Evolutionary conservation across 2,888 invertebrate genomes (phyloP), one percentile per base, ranked within the genome.

Genomic region (Aphidius colemani): DNA sequence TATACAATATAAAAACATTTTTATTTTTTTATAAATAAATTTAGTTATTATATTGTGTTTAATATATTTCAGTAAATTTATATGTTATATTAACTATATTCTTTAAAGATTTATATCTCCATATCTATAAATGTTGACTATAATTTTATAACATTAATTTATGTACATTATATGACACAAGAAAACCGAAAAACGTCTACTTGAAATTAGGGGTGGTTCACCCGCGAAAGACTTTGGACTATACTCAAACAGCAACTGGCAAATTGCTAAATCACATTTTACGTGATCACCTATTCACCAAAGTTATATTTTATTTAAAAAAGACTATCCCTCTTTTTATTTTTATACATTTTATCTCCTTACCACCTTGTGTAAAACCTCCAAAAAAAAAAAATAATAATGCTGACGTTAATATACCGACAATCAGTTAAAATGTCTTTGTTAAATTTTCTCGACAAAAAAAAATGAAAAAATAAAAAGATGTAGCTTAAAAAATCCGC

Each of bases 281-380:
- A 81, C 82, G 77, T 81, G 80, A 82, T 82, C 81, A 82, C 80
- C 82, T 80, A 82, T 82, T 82, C 80, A 82, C 77, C 30, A 76
- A 78, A 81, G 79, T 81, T 80, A 78, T 74, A 61, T 53, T 53
- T 51, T 50, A 43, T n/a, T 53, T 49, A 30, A 30, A 30, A 30
- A 30, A 30, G 5, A 30, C 50, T 18, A 39, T 45, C 53, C 40
- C 57, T 53, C 40, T 55, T 45, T 45, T 58, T 9, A 8, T 51
- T 7, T 18, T 51, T 51, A 3, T 18, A 2, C 9, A 7, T 10
- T 7, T 51, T 18, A 51, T 51, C 10, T 30, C 6, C 3, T 9
- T 30, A 53, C 30, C 51, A 48, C 6, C 13, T 13, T 2, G 13
- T 48, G 13, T 48, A 48, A 7, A 13, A 18, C 13, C 13, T 18